Base-by-base conservation (phyloP, 2,797 vertebrate species). In the Paguma larvata region DNA sequence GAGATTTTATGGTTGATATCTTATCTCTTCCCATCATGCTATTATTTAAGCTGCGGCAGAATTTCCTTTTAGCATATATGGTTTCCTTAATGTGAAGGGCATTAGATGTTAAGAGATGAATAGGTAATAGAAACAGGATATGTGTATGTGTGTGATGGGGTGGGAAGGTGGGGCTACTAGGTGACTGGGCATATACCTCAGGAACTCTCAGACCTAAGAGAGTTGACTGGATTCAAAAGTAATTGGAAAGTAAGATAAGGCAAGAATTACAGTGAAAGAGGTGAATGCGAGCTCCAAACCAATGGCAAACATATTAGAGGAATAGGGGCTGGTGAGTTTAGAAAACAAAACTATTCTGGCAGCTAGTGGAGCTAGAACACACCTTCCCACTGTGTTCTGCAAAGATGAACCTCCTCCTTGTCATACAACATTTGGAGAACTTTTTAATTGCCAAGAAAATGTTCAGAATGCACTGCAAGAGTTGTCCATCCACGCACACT, bases 361-460 rank as follows among this genome's bases (percentile, higher is more conserved):
- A 51, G 30, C 27, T 77, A 23, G 2, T 19, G 19, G 8, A 85
- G 6, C 16, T 32, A n/a, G n/a, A 72, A 11, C 16, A 53, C 5
- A 30, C 0, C 11, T 83, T 94, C 46, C 44, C 27, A 53, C 15
- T 89, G n/a, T 67, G 6, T 15, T 83, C 51, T 65, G 14, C 18
- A 68, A 80, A 92, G 21, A 85, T 15, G 53, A 67, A 27, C 6
- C 1, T 78, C 23, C 9, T 80, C 16, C 6, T 67, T 90, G 16
- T 82, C 51, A 32, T 7, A 80, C 6, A 62, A 48, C 14, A 59
- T 73, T 91, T 88, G 34, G 16, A 68, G 44, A 78, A 75, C 23
- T 94, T 94, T n/a, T 77, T 84, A 80, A 32, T 23, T 80, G 12
- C 48, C 23, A 85, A 85, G 30, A 73, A 51, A 80, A 48, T 46